Base-by-base conservation (phyloP, 2,113 vertebrate genomes). In the Dissostichus mawsoni region DNA sequence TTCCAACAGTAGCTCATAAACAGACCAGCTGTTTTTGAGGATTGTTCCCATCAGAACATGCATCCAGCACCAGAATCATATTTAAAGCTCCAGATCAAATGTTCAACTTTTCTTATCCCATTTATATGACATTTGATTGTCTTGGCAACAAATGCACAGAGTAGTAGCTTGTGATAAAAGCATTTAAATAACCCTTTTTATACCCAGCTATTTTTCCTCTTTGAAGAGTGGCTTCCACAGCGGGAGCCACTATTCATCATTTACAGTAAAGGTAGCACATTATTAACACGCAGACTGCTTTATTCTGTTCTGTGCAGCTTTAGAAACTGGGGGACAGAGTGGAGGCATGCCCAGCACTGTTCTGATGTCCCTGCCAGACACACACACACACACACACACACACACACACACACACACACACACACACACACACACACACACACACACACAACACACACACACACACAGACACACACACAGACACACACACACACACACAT, bases 221-320 rank as follows among this genome's bases (percentile, higher is more conserved):
- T 48, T 48, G 14, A 48, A 48, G 47, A 4, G 36, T 6, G n/a
- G 36, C 36, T 36, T 25, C 68, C 63, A 41, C 84, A 69, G 78
- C 78, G 47, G 61, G 4, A 82, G 68, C 65, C 75, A 78, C 86
- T 87, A 87, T 82, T 86, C 82, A 87, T 82, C 83, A 87, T 87
- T 91, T 82, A 87, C 83, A 87, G 80, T 82, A 75, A 36, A 17
- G 76, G 48, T 61, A 69, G 51, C 17, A 63, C 50, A 59, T 83
- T 90, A 87, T 86, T 86, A 86, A 83, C 78, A 85, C 69, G 69
- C 69, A 65, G 69, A 59, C 81, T 47, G 73, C 59, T 63, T 84
- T 74, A 59, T 79, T 74, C 74, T 69, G 78, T 65, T 63, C 64
- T 20, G 52, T 23, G 58, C 78, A 68, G 82, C 77, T 87, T 83